A percentile compares a stretch with the other conserved stretches of the same genome.
These are phyloP conservation scores for Nautilus pompilius DNA, from an alignment of 1,140 invertebrate species.

Conservation along the genomic window DNA sequence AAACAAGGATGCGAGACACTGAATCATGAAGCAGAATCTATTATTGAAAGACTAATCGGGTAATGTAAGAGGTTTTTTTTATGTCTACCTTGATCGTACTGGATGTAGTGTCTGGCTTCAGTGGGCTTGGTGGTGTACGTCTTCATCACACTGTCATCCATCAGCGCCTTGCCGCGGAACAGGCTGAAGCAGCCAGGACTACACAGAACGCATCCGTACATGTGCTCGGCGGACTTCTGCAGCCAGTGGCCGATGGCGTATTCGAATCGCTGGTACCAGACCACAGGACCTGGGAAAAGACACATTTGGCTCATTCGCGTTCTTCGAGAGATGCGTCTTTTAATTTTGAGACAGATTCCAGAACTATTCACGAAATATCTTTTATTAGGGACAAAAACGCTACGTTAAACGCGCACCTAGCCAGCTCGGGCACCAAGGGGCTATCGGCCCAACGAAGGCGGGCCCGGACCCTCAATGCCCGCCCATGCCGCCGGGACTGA, in stretches of 20 bases:
- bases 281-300: conserved; percentile 76
- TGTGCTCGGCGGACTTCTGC: conserved; percentile 67
- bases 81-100: conserved; percentile 61
- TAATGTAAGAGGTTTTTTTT: too few species aligned
- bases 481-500: too few species aligned
- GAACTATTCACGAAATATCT: too few species aligned
- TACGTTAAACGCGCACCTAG: too few species aligned
- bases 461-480: too few species aligned
- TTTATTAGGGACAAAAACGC: too few species aligned
- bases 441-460: too few species aligned
- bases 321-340: background rate
- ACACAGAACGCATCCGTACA: conserved; percentile 66
- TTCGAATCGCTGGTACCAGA: conserved; percentile 70
- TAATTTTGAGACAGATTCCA: background rate
- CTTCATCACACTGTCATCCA: conserved; percentile 99
- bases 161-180: conserved; percentile 84
- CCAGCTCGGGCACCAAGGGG: too few species aligned
- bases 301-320: too few species aligned
- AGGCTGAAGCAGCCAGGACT: conserved; percentile 96
- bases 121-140: conserved; percentile 72
- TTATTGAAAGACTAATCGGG: too few species aligned
- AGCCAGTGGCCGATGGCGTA: conserved; percentile 69
- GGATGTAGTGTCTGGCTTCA: conserved; percentile 59
- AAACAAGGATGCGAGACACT: background rate
- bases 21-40: background rate